Conservation (phyloP, 1,140 invertebrate species). For the Brachionus plicatilis region DNA sequence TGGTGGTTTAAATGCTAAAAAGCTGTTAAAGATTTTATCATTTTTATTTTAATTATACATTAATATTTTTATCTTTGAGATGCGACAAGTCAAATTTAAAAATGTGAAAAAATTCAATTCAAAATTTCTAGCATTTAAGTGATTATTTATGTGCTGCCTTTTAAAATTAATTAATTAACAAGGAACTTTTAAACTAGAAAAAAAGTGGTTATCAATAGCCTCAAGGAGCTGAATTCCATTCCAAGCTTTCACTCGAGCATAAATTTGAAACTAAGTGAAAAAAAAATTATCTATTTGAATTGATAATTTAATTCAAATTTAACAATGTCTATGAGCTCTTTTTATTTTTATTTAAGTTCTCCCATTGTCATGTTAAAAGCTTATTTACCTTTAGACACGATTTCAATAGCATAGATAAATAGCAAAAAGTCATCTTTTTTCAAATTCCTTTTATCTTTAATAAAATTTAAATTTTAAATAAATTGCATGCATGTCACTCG, state of each 20-base stretch:
- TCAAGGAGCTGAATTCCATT: not conserved
- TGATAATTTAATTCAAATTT: not conserved
- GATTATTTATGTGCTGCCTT: not conserved
- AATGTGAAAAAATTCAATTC: not conserved
- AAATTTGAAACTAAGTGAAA: not conserved
- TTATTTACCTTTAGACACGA: not conserved
- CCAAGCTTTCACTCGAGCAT: not conserved
- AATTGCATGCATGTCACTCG: constrained; percentile 6
- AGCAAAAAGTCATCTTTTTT: not conserved
- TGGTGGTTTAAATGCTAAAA: not conserved
- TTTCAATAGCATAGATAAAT: not conserved
- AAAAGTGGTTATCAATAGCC: not conserved
- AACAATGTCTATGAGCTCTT: not conserved
- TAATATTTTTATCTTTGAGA: not conserved
- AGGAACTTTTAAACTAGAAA: not conserved
- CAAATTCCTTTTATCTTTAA: not conserved
- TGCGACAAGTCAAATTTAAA: not conserved
- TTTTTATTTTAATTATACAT: not conserved
- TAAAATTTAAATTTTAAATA: not conserved
- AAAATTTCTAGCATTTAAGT: not conserved
- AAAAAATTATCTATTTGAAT: not conserved
- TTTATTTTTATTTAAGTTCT: not conserved
- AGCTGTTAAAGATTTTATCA: not conserved
- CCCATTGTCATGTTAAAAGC: not conserved
- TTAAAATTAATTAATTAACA: not conserved